Evolutionary conservation across 2,113 vertebrate species (phyloP), one percentile per base, ranked within the genome.

Genomic region (Actenoides lindsayi): DNA sequence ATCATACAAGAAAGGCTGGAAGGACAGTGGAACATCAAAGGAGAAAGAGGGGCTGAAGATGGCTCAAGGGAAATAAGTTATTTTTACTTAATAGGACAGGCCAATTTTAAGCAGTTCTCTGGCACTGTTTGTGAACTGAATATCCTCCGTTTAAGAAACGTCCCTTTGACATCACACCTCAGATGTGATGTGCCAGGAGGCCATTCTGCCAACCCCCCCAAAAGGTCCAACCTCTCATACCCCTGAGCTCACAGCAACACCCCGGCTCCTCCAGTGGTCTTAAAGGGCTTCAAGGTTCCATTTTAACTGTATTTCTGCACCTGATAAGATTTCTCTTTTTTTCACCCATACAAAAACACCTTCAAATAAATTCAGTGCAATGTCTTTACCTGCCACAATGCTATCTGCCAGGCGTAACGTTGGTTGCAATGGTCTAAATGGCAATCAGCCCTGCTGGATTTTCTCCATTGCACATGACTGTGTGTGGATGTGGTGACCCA

Each of bases 21-120:
- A 71, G 89, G 86, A 89, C 68, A n/a, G 42, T 3, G 9, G 54
- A 89, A 89, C 73, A 75, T 89, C 53, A 67, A 75, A 95, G 57
- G 41, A 83, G 39, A 86, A 85, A 41, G 65, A 85, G 46, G 63
- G 42, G n/a, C 59, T 88, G 63, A 21, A 86, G 64, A 56, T 3
- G 33, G 63, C 92, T 78, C 83, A 30, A 51, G 86, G 75, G 95
- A 96, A 95, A 13, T 2, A 18, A 82, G 75, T 94, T 95, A 92
- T 92, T 95, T 96, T 96, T 93, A 69, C 83, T 95, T 96, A 93
- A 76, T 90, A 93, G 89, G 84, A 89, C 87, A 94, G 89, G 62
- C 42, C 74, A 76, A 75, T 87, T 93, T 84, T 37, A 84, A 93
- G 89, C 74, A 87, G 44, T 15, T 93, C 84, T 59, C 46, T 3